Evolutionary conservation across 2,888 invertebrate species (phyloP), one percentile per base, ranked within the genome.

Genomic region (Cerastis leucographa): DNA sequence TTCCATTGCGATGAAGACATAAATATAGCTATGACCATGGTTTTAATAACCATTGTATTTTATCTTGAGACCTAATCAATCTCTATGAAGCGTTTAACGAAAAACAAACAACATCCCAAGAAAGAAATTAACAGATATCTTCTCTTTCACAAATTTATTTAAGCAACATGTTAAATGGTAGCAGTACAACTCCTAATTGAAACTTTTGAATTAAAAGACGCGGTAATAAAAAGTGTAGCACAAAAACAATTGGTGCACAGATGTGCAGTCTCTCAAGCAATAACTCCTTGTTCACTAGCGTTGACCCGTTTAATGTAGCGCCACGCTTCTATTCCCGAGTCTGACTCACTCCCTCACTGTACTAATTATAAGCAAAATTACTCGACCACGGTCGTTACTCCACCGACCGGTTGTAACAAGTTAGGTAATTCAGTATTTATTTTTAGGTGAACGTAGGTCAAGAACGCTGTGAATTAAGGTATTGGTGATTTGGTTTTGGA

Each of bases 381-480:
- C 91, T 87, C 89, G 88, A 88, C 76, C 83, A 85, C 89, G 91
- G 90, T 89, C 90, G 86, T 89, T 90, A 90, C 90, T 86, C 91
- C 85, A 88, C 83, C 85, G 74, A 73, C 87, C 74, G 80, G 88
- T 89, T 87, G 87, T 87, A 88, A 88, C 87, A 87, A 86, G 89
- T 91, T 90, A 88, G 89, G 88, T 92, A 93, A 94, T 91, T 86
- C 85, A 61, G 86, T 90, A 87, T 89, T 89, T 90, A 91, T 91
- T 89, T 90, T 86, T 87, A 83, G 86, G 85, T 46, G 73, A 77
- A 78, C 93, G 90, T 92, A 92, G 94, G 94, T 95, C 94, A 94
- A 92, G 93, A 93, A 88, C 92, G 85, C 84, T 83, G 80, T 74
- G 74, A 74, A 80, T 74, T 78, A 78, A 80, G 74, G 49, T 82